Percentiles rank a stretch among this genome's conserved stretches.
phyloP scores from a whole-genome alignment of 2,888 invertebrate species.

The Drosophila macrospina region DNA sequence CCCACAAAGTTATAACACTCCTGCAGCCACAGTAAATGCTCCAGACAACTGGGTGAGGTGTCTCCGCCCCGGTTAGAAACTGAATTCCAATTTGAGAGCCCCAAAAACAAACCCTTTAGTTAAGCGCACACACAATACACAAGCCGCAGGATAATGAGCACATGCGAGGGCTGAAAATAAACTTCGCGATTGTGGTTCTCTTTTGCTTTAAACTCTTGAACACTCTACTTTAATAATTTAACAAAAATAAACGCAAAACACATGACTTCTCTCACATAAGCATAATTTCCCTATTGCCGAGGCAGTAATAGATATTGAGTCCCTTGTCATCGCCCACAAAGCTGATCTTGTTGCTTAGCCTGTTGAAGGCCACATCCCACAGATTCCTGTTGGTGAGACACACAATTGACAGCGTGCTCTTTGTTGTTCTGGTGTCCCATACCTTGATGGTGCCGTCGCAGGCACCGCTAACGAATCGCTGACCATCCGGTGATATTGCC shows the following conservation, averaged over 20 bases:
- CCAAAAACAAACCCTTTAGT: slow-evolving; percentile 36
- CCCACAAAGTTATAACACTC: not conserved
- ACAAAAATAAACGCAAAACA: not conserved
- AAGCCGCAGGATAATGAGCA: slow-evolving; percentile 23
- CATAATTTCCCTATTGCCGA: slow-evolving; percentile 11
- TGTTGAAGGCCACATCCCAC: slow-evolving; percentile 49
- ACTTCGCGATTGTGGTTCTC: not conserved
- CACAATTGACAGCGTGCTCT: slow-evolving; percentile 13
- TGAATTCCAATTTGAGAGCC: slow-evolving; percentile 12
- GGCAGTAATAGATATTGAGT: slow-evolving; percentile 36
- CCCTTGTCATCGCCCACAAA: slow-evolving; percentile 52
- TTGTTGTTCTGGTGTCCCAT: slow-evolving; percentile 47
- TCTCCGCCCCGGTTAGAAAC: not conserved
- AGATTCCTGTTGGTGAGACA: slow-evolving; percentile 29
- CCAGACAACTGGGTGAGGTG: slow-evolving; percentile 38
- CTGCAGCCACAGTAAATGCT: not conserved
- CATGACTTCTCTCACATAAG: too few relatives aligned
- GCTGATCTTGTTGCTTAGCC: slow-evolving; percentile 36
- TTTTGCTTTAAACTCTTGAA: slow-evolving; percentile 10
- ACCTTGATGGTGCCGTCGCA: slow-evolving; percentile 42
- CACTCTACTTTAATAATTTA: slow-evolving; percentile 4
- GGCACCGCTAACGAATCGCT: slow-evolving; percentile 35
- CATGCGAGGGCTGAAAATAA: slow-evolving; percentile 14
- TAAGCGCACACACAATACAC: slow-evolving; percentile 39
- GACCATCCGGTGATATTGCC: slow-evolving; percentile 28